Percentiles rank a stretch among this genome's conserved stretches.
Conservation (phyloP, 2,888 invertebrate genomes). For the Drosophila meridionalis region DNA sequence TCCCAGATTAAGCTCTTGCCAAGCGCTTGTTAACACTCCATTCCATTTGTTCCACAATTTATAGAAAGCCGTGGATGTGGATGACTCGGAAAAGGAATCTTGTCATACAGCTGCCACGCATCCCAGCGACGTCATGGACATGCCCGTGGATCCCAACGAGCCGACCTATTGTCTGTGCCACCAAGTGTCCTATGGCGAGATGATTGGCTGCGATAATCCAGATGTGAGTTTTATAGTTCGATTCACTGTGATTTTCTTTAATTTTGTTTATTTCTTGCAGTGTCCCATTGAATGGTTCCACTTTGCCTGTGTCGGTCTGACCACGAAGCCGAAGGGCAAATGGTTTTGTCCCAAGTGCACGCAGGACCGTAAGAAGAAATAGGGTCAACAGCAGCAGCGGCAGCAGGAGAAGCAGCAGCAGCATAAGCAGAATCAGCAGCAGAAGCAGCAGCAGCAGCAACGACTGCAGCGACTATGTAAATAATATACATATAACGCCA, state of each 20-base stretch:
- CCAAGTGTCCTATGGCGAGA: conserved; percentile 97
- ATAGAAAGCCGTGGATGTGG: conserved; percentile 83
- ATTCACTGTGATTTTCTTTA: not conserved
- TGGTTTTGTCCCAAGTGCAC: conserved; percentile 98
- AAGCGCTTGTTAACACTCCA: not conserved
- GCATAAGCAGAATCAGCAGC: not conserved
- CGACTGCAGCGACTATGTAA: conserved; percentile 30
- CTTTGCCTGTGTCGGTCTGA: conserved; percentile 94
- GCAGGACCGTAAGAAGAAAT: conserved; percentile 92
- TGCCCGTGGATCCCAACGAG: conserved; percentile 98
- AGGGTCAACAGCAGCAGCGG: conserved; percentile 74
- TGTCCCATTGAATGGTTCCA: conserved; percentile 97
- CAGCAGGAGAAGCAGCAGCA: not conserved
- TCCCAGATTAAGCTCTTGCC: not conserved
- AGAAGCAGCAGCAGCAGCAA: not conserved
- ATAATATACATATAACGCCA: conserved; percentile 34
- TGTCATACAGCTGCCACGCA: conserved; percentile 87
- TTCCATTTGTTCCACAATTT: not conserved
- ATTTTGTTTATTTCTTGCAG: conserved; percentile 77
- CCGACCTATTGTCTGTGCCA: conserved; percentile 99
- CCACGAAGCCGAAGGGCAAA: conserved; percentile 95
- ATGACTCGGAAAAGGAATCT: conserved; percentile 87
- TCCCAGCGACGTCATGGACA: conserved; percentile 95
- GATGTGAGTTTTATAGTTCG: conserved; percentile 85
- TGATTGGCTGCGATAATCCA: conserved; percentile 97